Evolutionary conservation across 2,888 invertebrate species (phyloP).

Genomic region (Stenodema calcarata): DNA sequence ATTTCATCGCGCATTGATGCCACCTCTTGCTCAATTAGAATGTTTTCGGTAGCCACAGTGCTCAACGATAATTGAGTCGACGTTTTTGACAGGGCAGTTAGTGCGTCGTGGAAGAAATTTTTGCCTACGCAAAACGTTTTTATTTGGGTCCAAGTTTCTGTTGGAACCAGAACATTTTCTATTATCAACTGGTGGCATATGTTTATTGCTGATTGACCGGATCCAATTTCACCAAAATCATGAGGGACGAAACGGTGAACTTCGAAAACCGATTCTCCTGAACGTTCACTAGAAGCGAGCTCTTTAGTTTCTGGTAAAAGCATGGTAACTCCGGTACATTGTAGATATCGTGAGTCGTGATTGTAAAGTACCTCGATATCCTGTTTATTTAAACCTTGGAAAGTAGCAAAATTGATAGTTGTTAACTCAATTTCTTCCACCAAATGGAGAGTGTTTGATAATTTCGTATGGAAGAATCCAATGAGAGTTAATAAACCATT

Average conservation of each 20-base stretch:
- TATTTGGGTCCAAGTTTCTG: neutral
- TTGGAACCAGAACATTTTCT: neutral
- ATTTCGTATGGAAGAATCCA: slow-evolving; percentile 15
- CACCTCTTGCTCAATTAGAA: neutral
- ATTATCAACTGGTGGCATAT: slow-evolving; percentile 17
- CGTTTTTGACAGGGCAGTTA: neutral
- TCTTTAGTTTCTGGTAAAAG: neutral
- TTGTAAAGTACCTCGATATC: slow-evolving; percentile 25
- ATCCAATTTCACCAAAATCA: neutral
- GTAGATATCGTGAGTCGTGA: neutral
- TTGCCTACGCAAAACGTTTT: neutral
- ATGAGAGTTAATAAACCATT: slow-evolving; percentile 34
- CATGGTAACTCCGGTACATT: slow-evolving; percentile 23
- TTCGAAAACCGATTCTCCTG: neutral
- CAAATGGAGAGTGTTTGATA: neutral
- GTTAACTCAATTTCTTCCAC: neutral
- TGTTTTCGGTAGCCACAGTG: neutral
- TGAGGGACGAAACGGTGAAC: neutral
- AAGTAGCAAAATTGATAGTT: neutral
- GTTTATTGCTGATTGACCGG: neutral
- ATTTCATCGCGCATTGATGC: neutral
- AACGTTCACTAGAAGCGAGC: neutral
- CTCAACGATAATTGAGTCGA: neutral
- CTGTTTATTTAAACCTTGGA: neutral
- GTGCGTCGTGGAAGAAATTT: neutral